A percentile compares a stretch with the other conserved stretches of the same genome.
Conservation (phyloP, 1,140 invertebrate genomes). For the Tigriopus japonicus region DNA sequence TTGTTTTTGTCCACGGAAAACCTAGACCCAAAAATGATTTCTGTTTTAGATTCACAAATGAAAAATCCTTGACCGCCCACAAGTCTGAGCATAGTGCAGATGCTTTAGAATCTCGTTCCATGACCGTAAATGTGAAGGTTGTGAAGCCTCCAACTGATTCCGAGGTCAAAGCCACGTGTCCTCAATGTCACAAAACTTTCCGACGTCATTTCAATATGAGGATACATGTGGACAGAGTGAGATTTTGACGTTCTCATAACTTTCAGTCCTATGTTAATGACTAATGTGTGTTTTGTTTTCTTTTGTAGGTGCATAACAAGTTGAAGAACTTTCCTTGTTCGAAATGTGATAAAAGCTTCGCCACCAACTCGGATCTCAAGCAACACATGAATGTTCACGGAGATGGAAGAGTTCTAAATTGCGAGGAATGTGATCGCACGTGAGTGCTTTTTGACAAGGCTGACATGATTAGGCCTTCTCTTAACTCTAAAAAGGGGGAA, state of each 20-base stretch:
- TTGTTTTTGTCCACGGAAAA: no score
- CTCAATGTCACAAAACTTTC: conserved; percentile 10
- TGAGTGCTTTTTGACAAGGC: background rate
- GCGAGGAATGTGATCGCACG: conserved; percentile 2
- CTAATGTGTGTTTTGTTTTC: background rate
- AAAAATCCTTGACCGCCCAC: background rate
- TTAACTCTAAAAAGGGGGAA: no score
- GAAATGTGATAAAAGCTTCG: conserved; percentile 9
- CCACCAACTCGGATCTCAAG: conserved; percentile 12
- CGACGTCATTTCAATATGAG: background rate
- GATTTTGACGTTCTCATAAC: background rate
- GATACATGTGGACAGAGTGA: background rate
- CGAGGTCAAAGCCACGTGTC: conserved; percentile 8
- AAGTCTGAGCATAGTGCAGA: background rate
- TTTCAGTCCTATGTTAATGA: no score
- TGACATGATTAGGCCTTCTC: no score
- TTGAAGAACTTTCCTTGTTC: background rate
- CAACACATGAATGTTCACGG: conserved; percentile 12
- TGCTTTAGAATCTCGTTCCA: no score
- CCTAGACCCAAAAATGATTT: no score
- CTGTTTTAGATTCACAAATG: background rate
- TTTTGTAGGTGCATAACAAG: conserved; percentile 5
- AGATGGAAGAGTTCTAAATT: conserved; percentile 2
- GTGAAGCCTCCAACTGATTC: background rate
- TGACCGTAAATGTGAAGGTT: no score